Conservation (phyloP, 2,113 vertebrate species). For the Conger conger region DNA sequence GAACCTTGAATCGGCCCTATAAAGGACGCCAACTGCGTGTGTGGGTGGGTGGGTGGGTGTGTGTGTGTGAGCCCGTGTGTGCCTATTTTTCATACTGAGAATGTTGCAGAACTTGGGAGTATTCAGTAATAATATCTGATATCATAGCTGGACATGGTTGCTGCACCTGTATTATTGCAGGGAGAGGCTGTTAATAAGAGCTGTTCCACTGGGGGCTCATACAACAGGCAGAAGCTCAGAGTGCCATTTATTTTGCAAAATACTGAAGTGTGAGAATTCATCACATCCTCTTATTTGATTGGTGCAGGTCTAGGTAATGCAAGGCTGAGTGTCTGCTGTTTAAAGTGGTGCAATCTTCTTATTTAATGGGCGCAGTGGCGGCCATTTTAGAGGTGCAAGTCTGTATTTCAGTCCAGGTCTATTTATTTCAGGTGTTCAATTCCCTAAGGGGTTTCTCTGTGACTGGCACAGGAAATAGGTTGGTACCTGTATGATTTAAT, state of each 20-base stretch:
- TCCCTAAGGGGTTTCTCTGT: not conserved
- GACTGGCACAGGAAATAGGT: not conserved
- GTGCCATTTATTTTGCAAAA: conserved; percentile 29
- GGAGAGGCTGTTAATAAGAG: conserved; percentile 34
- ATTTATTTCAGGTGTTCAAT: not conserved
- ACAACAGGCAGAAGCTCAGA: not conserved
- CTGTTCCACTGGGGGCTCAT: conserved; percentile 26
- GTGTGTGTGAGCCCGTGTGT: not conserved
- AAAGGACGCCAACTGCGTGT: conserved; percentile 11
- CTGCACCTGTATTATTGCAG: conserved; percentile 35
- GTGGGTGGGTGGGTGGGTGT: not conserved
- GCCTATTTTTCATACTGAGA: not conserved
- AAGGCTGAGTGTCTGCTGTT: not conserved
- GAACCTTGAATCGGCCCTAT: conserved; percentile 9
- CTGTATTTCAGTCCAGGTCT: not conserved
- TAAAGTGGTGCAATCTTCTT: not conserved
- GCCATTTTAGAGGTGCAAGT: not conserved
- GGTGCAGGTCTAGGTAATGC: not conserved
- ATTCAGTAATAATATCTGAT: conserved; percentile 38
- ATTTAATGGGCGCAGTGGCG: not conserved
- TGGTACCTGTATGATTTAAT: not conserved
- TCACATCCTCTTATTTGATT: not conserved
- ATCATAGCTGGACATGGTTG: conserved; percentile 35
- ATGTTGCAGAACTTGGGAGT: not conserved
- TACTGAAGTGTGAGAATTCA: not conserved